A percentile compares a stretch with the other conserved stretches of the same genome.
phyloP scores from a whole-genome alignment of 2,113 vertebrate species.

The Muscicapa adusta region DNA sequence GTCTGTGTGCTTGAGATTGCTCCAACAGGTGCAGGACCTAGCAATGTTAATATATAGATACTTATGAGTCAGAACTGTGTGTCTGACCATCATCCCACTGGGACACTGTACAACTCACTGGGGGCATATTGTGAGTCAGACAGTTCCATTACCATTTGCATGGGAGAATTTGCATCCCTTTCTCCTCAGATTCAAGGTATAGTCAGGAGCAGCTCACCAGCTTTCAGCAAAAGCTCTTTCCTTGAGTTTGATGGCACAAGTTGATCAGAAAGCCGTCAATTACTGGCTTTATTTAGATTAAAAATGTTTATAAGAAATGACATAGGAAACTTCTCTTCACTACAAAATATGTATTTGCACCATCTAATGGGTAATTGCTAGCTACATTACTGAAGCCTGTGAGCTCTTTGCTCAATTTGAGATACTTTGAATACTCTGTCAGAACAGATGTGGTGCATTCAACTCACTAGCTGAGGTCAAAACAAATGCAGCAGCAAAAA shows the following conservation, averaged over 20 bases:
- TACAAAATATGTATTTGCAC: neutral
- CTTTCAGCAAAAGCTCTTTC: neutral
- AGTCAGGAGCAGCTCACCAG: neutral
- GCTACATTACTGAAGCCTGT: neutral
- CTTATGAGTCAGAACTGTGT: neutral
- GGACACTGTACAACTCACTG: neutral
- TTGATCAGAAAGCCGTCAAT: neutral
- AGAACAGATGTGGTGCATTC: neutral
- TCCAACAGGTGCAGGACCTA: rapidly evolving
- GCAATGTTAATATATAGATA: rapidly evolving
- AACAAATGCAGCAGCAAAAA: neutral
- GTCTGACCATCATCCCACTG: neutral
- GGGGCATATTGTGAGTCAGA: neutral
- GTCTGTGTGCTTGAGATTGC: neutral
- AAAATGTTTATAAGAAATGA: neutral
- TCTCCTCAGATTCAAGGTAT: neutral
- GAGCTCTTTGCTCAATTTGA: neutral
- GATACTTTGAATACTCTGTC: neutral
- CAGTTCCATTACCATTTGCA: neutral
- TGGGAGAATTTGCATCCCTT: neutral
- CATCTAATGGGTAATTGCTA: neutral
- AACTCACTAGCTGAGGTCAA: neutral
- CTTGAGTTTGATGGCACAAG: neutral
- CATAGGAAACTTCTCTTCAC: neutral
- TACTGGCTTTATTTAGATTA: neutral